phyloP scores from a whole-genome alignment of 1,140 invertebrate species.

The Penaeus japonicus region DNA sequence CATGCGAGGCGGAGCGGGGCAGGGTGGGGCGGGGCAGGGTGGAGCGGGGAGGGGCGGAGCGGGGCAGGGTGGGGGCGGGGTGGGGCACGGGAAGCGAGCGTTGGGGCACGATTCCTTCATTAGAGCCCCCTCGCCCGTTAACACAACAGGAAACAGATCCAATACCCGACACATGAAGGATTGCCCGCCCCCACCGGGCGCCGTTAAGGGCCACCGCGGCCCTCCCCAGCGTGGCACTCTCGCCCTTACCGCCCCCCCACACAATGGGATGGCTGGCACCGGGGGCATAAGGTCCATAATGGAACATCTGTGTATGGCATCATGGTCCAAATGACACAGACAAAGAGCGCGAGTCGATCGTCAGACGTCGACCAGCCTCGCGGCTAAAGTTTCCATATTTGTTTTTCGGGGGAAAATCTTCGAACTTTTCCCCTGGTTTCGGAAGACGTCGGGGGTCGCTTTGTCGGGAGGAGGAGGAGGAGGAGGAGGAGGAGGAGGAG shows the following conservation, averaged over 20 bases:
- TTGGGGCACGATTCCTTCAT: conserved; percentile 54
- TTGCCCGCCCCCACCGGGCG: background rate
- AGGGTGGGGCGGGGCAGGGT: too few relatives aligned
- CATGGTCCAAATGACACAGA: background rate
- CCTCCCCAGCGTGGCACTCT: background rate
- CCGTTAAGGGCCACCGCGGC: conserved; percentile 11
- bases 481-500: too few relatives aligned
- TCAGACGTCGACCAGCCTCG: too few relatives aligned
- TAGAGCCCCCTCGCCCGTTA: conserved; percentile 46
- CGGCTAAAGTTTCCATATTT: too few relatives aligned
- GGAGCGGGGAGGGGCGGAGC: too few relatives aligned
- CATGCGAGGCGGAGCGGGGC: too few relatives aligned
- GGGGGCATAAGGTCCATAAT: background rate
- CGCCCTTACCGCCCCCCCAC: conserved; percentile 2
- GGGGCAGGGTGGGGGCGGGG: too few relatives aligned
- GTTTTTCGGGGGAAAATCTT: too few relatives aligned
- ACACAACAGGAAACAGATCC: conserved; percentile 54
- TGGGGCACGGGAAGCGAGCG: too few relatives aligned
- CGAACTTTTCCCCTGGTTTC: too few relatives aligned
- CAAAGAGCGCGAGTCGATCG: background rate
- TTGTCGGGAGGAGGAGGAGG: too few relatives aligned
- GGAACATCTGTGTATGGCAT: conserved; percentile 12
- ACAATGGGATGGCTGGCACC: background rate
- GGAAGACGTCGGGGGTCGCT: too few relatives aligned
- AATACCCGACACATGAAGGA: conserved; percentile 44